Base-by-base conservation (phyloP, 1,140 invertebrate species). In the Camponotus vicinus region DNA sequence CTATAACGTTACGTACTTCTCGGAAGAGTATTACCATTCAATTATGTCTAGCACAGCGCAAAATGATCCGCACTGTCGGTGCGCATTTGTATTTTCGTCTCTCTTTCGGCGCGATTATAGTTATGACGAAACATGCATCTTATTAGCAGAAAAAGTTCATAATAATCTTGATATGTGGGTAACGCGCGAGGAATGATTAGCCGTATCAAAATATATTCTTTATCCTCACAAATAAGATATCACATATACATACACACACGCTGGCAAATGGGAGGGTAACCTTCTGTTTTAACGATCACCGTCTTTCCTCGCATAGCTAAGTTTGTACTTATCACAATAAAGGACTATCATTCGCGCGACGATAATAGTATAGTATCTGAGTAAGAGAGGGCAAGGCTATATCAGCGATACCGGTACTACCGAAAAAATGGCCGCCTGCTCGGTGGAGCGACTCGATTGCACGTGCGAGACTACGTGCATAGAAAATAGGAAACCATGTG, bases 1-100 rank as follows among this genome's bases (percentile, higher is more conserved):
- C 55, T 78, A 42, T 59, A 82, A 75, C 18, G 67, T 88, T 79
- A 79, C 86, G 45, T 49, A 42, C n/a, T 89, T 89, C 86, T 40
- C 1, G n/a, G 86, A 89, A 75, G 49, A 45, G 66, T 42, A 27
- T 71, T 79, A 11, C 52, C 63, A 27, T 66, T 82, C 63, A 42
- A 76, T 87, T 64, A 59, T 73, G 49, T 71, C 49, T 45, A 69
- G 40, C 79, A 13, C 69, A 55, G 6, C 49, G 32, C 27, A 61
- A 83, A 80, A 75, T 75, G 27, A 75, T 83, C 42, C 79, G 69
- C 27, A 45, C 49, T 42, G 21, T 63, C 52, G 27, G 59, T 21
- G 40, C 40, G 55, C 32, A 75, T 73, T 52, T 27, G 52, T 27
- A 61, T 67, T 71, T 45, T 59, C 32, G 9, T 4, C 1, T 37